Percentiles rank a stretch among this genome's conserved stretches.
phyloP scores from a whole-genome alignment of 2,797 vertebrate genomes.

The Momotus momota region DNA sequence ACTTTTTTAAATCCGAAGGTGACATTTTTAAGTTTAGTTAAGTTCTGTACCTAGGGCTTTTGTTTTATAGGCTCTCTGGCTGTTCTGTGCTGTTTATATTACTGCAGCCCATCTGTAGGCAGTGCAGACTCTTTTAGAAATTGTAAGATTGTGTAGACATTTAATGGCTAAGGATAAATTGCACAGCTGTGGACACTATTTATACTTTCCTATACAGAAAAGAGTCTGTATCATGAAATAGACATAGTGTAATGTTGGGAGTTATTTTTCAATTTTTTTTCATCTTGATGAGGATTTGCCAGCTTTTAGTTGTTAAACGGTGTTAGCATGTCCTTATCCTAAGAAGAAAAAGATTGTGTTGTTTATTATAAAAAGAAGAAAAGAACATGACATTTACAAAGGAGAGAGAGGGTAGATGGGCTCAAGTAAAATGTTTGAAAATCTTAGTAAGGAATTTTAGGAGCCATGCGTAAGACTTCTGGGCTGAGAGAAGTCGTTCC shows the following conservation, averaged over 20 bases:
- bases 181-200: constrained; percentile 55
- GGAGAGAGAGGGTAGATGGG: neutral
- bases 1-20: neutral
- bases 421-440: neutral
- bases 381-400: neutral
- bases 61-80: neutral
- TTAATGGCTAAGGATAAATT: constrained; percentile 44
- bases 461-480: neutral
- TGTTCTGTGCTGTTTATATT: constrained; percentile 16
- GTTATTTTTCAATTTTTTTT: neutral
- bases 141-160: constrained; percentile 20
- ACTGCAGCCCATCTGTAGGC: constrained; percentile 49
- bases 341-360: neutral
- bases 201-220: neutral
- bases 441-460: neutral
- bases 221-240: neutral
- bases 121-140: constrained; percentile 25
- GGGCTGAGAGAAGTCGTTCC: neutral
- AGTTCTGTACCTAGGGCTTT: neutral
- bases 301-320: neutral
- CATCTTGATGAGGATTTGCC: neutral
- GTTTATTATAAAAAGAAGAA: neutral
- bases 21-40: neutral
- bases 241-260: neutral
- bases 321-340: neutral